Evolutionary conservation across 2,888 invertebrate genomes (phyloP).

Genomic region (Dasypolia templi): DNA sequence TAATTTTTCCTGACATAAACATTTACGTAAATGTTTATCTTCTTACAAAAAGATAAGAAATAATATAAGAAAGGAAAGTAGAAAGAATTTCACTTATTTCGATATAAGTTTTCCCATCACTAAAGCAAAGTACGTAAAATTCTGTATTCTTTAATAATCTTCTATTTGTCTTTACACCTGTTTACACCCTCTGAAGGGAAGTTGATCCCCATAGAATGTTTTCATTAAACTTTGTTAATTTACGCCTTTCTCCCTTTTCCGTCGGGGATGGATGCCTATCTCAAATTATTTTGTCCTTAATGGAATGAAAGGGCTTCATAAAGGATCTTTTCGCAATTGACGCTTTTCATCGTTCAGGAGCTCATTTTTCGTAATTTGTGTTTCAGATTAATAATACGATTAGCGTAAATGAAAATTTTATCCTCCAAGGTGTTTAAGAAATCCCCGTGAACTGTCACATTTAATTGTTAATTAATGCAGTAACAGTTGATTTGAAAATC

Average conservation of each 20-base stretch:
- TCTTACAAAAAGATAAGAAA: not conserved
- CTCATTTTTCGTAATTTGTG: constrained; percentile 33
- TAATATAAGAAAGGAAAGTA: not conserved
- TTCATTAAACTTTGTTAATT: constrained; percentile 88
- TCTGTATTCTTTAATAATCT: constrained; percentile 70
- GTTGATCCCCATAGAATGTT: constrained; percentile 73
- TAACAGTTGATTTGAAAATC: too few species aligned
- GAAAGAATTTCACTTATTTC: not conserved
- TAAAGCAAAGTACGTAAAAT: constrained; percentile 40
- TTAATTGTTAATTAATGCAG: not conserved
- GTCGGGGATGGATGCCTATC: constrained; percentile 32
- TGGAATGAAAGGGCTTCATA: constrained; percentile 41
- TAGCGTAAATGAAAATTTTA: constrained; percentile 4
- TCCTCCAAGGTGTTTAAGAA: not conserved
- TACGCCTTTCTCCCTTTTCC: constrained; percentile 62
- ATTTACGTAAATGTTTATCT: not conserved
- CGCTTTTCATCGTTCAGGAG: constrained; percentile 25
- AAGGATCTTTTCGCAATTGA: constrained; percentile 29
- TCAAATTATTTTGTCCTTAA: constrained; percentile 57
- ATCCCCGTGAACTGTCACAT: not conserved
- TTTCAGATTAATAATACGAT: constrained; percentile 40
- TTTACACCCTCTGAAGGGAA: constrained; percentile 65
- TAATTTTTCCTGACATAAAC: not conserved
- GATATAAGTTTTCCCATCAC: constrained; percentile 49
- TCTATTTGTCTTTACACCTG: constrained; percentile 79